phyloP scores from a whole-genome alignment of 1,140 invertebrate genomes.

The Maniola jurtina region DNA sequence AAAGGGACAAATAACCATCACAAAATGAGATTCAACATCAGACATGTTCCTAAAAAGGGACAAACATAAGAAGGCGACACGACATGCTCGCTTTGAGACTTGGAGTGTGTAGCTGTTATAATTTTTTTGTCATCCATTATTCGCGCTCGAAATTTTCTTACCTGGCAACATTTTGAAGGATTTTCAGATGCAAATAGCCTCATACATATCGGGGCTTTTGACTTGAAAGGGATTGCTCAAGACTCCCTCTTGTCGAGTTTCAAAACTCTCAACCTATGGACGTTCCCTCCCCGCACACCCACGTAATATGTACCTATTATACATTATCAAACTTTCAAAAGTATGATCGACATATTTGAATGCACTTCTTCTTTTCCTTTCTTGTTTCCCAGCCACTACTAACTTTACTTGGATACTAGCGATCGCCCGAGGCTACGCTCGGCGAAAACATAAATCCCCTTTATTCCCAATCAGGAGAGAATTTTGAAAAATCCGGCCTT shows the following conservation, averaged over 20 bases:
- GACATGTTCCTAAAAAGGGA: slow-evolving; percentile 34
- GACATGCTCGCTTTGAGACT: slow-evolving; percentile 28
- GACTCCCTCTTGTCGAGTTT: not conserved
- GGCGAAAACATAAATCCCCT: too few relatives aligned
- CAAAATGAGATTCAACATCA: slow-evolving; percentile 28
- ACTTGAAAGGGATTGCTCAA: slow-evolving; percentile 20
- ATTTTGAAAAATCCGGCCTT: too few relatives aligned
- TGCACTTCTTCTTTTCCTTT: too few relatives aligned
- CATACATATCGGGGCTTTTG: slow-evolving; percentile 13
- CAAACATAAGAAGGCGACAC: slow-evolving; percentile 28
- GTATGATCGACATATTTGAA: too few relatives aligned
- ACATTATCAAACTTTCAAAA: too few relatives aligned
- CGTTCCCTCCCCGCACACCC: too few relatives aligned
- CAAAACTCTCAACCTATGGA: too few relatives aligned
- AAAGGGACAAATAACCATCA: slow-evolving; percentile 27
- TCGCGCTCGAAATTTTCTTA: slow-evolving; percentile 11
- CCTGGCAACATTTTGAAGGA: slow-evolving; percentile 24
- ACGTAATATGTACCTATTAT: too few relatives aligned
- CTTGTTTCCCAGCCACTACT: too few relatives aligned
- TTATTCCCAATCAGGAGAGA: too few relatives aligned
- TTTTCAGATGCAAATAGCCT: slow-evolving; percentile 21
- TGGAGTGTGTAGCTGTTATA: slow-evolving; percentile 25
- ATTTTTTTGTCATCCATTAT: slow-evolving; percentile 36
- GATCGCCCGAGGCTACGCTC: too few relatives aligned
- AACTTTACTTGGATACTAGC: too few relatives aligned